Evolutionary conservation across 2,888 invertebrate species (phyloP).

Genomic region (Plemyria rubiginata): DNA sequence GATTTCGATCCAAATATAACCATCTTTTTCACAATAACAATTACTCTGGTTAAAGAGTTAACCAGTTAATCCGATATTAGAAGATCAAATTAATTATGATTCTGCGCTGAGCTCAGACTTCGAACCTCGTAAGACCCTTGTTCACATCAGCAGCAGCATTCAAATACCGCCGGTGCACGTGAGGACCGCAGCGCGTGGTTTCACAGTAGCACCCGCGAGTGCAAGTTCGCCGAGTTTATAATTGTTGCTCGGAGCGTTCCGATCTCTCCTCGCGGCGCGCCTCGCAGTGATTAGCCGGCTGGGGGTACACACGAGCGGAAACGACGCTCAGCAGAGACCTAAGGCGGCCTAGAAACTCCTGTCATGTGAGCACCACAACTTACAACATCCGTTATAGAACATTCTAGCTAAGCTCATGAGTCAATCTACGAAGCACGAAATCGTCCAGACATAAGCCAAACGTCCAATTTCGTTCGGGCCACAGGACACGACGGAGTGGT

Average conservation of each 20-base stretch:
- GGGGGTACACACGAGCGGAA: constrained; percentile 12
- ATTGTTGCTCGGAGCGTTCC: constrained; percentile 35
- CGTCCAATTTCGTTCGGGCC: no score
- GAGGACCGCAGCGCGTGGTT: constrained; percentile 2
- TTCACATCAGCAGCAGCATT: not conserved
- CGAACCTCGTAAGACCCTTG: not conserved
- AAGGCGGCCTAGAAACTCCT: not conserved
- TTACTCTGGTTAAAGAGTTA: not conserved
- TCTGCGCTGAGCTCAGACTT: not conserved
- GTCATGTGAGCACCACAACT: not conserved
- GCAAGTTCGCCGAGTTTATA: constrained; percentile 43
- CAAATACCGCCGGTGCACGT: not conserved
- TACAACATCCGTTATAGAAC: not conserved
- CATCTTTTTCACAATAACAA: not conserved
- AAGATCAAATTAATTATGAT: not conserved
- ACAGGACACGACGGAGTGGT: not conserved
- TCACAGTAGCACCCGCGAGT: constrained; percentile 18
- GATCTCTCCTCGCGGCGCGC: constrained; percentile 27
- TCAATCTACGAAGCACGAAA: not conserved
- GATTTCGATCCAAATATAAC: not conserved
- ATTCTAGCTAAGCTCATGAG: not conserved
- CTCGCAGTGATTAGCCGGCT: constrained; percentile 31
- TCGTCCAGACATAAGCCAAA: no score
- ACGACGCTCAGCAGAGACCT: not conserved
- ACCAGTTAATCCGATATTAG: not conserved